These are phyloP conservation scores for Paratrypauchen microcephalus DNA, from an alignment of 2,797 vertebrate genomes.

Conservation along the genomic window DNA sequence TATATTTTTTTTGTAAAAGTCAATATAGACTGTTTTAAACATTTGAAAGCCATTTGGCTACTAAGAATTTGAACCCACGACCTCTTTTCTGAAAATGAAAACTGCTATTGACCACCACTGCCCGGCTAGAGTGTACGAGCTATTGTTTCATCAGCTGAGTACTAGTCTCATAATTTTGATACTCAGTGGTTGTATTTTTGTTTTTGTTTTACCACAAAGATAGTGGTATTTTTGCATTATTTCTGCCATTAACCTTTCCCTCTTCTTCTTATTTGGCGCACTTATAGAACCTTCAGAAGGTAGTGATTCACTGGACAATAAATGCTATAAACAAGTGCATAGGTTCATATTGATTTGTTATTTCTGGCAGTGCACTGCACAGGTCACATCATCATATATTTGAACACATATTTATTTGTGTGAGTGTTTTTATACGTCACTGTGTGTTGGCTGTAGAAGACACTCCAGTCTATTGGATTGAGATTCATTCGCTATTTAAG, in stretches of 20 bases:
- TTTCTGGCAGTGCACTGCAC: slow-evolving; percentile 12
- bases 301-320: background rate
- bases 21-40: no score
- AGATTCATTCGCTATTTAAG: slow-evolving; percentile 99
- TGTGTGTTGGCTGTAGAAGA: slow-evolving; percentile 62
- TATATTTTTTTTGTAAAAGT: no score
- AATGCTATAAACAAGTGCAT: slow-evolving; percentile 37
- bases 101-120: background rate
- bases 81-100: background rate
- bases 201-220: slow-evolving; percentile 26
- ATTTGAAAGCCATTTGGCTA: background rate
- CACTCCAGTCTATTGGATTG: slow-evolving; percentile 96
- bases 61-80: background rate
- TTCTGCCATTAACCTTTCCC: slow-evolving; percentile 17
- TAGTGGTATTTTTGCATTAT: slow-evolving; percentile 10
- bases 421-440: slow-evolving; percentile 30
- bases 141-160: slow-evolving; percentile 16
- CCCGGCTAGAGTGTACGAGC: background rate
- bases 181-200: slow-evolving; percentile 6
- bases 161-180: slow-evolving; percentile 17
- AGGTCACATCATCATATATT: slow-evolving; percentile 31
- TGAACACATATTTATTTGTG: slow-evolving; percentile 50
- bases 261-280: no score
- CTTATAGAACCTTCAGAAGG: background rate
- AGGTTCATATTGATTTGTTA: slow-evolving; percentile 79